phyloP scores from a whole-genome alignment of 2,113 vertebrate species.

The Hyperoodon ampullatus region DNA sequence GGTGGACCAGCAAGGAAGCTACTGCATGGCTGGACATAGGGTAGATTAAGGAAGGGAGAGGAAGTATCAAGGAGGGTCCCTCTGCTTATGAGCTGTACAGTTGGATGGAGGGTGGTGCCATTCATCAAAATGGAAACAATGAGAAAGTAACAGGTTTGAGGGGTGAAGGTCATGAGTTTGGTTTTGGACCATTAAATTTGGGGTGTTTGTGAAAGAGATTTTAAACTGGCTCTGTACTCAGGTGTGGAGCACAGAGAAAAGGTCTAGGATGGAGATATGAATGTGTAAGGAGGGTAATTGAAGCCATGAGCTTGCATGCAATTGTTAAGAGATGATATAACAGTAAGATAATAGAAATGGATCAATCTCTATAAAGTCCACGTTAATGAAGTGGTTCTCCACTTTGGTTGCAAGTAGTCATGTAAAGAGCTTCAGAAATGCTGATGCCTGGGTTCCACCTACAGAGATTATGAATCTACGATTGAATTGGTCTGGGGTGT shows the following conservation, averaged over 20 bases:
- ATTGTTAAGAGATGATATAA: not conserved
- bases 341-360: not conserved
- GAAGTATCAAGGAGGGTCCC: not conserved
- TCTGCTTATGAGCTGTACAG: not conserved
- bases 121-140: not conserved
- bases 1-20: not conserved
- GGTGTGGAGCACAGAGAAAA: not conserved
- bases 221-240: not conserved
- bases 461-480: not conserved
- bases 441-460: not conserved
- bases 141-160: not conserved
- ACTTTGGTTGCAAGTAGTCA: not conserved
- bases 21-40: not conserved
- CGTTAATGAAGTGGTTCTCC: not conserved
- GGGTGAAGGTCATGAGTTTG: not conserved
- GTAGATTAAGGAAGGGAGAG: not conserved
- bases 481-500: not conserved
- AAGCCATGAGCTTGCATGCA: not conserved
- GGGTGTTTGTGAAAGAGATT: not conserved
- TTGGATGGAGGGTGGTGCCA: not conserved
- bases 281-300: not conserved
- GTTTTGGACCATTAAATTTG: not conserved
- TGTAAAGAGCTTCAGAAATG: not conserved
- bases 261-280: not conserved
- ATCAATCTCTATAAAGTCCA: not conserved